Conservation (phyloP, 2,113 vertebrate species). For the Haliaeetus leucogaster region DNA sequence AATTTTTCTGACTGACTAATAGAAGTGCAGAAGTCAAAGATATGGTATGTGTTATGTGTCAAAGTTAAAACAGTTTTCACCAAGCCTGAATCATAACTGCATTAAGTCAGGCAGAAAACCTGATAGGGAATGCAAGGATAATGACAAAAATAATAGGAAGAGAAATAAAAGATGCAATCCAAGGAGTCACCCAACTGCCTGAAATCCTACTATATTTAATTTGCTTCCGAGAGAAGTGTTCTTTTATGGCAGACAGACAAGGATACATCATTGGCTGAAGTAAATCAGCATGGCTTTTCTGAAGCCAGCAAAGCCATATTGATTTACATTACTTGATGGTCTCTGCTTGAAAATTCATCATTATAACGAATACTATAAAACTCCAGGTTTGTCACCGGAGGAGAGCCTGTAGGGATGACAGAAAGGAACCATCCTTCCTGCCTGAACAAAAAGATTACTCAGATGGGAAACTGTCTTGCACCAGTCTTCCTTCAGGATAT, state of each 20-base stretch:
- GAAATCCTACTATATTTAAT: background rate
- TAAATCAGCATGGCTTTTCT: constrained; percentile 6
- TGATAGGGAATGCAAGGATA: background rate
- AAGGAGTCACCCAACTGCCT: background rate
- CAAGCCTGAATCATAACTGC: background rate
- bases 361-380: constrained; percentile 6
- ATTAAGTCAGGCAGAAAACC: background rate
- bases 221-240: background rate
- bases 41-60: background rate
- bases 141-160: constrained; percentile 15
- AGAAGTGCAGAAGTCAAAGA: constrained; percentile 24
- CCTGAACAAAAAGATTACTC: background rate
- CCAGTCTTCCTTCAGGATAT: background rate
- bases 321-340: constrained; percentile 23
- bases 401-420: background rate
- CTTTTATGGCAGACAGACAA: background rate
- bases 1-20: constrained; percentile 47
- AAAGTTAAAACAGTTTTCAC: background rate
- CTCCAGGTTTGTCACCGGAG: background rate
- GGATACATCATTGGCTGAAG: background rate
- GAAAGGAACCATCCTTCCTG: constrained; percentile 2
- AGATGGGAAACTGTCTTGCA: background rate
- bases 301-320: constrained; percentile 5
- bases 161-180: background rate
- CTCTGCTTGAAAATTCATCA: constrained; percentile 22